These are phyloP conservation scores for Labeo rohita DNA, from an alignment of 2,113 vertebrate species.

Conservation along the genomic window DNA sequence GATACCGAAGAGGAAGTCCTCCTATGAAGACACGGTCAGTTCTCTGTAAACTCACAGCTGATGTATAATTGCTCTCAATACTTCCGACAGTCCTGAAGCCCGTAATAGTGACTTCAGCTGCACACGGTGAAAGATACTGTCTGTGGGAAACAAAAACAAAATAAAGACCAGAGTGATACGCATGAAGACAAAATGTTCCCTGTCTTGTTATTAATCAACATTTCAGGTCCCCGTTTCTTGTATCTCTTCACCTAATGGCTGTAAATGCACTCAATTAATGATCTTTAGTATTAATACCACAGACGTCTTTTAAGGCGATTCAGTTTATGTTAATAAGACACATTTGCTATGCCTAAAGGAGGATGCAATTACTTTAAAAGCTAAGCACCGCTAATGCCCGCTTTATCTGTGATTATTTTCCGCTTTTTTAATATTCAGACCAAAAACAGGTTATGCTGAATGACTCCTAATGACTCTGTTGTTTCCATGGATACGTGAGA, in stretches of 20 bases:
- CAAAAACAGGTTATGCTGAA: slow-evolving; percentile 52
- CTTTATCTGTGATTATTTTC: slow-evolving; percentile 48
- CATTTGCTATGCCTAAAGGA: slow-evolving; percentile 45
- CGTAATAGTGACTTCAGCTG: slow-evolving; percentile 76
- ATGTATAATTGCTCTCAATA: slow-evolving; percentile 61
- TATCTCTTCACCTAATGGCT: slow-evolving; percentile 35
- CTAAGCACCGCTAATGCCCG: slow-evolving; percentile 47
- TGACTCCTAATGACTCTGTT: slow-evolving; percentile 52
- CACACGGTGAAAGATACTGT: slow-evolving; percentile 77
- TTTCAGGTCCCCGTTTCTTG: neutral
- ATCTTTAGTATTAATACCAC: slow-evolving; percentile 47
- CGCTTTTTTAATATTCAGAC: slow-evolving; percentile 50
- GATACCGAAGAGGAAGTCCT: slow-evolving; percentile 73
- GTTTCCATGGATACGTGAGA: slow-evolving; percentile 64
- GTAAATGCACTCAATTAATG: slow-evolving; percentile 49
- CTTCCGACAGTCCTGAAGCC: slow-evolving; percentile 65
- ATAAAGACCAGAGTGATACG: neutral
- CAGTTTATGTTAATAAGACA: slow-evolving; percentile 48
- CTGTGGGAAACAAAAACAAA: slow-evolving; percentile 64
- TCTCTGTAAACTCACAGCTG: slow-evolving; percentile 63
- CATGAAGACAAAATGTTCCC: neutral
- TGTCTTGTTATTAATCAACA: slow-evolving; percentile 7
- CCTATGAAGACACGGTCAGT: slow-evolving; percentile 78
- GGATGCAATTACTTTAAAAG: slow-evolving; percentile 53
- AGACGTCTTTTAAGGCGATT: slow-evolving; percentile 33